phyloP scores from a whole-genome alignment of 2,113 vertebrate species.

The Hystrix cristata region DNA sequence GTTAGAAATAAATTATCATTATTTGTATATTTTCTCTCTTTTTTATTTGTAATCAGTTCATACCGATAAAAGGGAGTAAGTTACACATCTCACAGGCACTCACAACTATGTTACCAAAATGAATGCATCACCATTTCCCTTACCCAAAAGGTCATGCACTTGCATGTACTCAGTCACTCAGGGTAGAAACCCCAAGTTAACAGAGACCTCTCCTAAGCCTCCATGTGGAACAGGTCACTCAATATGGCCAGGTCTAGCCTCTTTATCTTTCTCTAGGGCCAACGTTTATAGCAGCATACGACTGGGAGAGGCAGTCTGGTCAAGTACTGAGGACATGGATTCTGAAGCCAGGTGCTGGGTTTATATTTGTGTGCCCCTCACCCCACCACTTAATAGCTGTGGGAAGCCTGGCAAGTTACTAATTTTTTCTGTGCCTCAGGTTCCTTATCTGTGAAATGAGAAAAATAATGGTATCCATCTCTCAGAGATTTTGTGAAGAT shows the following conservation, averaged over 20 bases:
- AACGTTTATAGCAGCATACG: background rate
- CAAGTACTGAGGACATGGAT: background rate
- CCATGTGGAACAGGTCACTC: background rate
- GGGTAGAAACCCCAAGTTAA: background rate
- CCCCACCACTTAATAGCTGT: background rate
- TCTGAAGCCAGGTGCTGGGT: background rate
- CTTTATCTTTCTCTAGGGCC: background rate
- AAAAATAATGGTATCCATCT: background rate
- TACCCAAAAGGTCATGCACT: background rate
- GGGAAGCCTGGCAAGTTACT: background rate
- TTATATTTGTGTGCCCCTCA: background rate
- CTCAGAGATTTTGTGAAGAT: background rate
- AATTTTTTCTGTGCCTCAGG: background rate
- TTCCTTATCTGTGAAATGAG: background rate
- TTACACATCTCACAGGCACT: background rate
- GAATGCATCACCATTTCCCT: background rate
- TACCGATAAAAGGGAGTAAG: background rate
- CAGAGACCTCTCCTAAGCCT: background rate
- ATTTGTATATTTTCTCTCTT: background rate
- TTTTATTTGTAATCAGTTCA: background rate
- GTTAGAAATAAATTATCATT: background rate
- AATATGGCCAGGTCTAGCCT: background rate
- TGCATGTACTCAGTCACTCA: background rate
- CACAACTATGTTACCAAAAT: background rate
- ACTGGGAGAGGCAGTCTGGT: background rate